Evolutionary conservation across 2,888 invertebrate species (phyloP).

Genomic region (Argynnis bischoffii): DNA sequence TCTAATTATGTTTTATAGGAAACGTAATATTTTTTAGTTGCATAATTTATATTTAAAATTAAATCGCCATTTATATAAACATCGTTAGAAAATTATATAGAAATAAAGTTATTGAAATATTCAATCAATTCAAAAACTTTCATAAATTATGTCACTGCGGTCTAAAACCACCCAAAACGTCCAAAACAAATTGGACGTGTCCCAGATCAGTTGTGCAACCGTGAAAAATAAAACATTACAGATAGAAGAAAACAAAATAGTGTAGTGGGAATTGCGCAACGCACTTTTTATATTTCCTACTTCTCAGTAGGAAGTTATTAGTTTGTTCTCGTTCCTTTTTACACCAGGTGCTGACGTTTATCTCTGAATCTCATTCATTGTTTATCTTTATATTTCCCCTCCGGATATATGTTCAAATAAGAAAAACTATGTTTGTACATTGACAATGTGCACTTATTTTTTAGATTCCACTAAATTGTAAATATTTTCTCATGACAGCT

Average conservation of each 20-base stretch:
- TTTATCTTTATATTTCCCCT: slow-evolving; percentile 20
- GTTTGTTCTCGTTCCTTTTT: slow-evolving; percentile 17
- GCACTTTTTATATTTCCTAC: slow-evolving; percentile 19
- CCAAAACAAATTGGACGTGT: slow-evolving; percentile 35
- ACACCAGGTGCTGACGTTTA: slow-evolving; percentile 19
- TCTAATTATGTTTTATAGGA: too few species aligned
- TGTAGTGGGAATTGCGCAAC: slow-evolving; percentile 16
- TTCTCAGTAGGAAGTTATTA: slow-evolving; percentile 30
- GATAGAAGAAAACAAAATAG: slow-evolving; percentile 35
- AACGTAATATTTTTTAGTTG: too few species aligned
- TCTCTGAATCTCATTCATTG: slow-evolving; percentile 27
- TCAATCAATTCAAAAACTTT: slow-evolving; percentile 4
- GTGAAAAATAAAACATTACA: slow-evolving; percentile 34
- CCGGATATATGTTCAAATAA: slow-evolving; percentile 10
- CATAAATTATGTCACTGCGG: slow-evolving; percentile 29
- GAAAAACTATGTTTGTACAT: too few species aligned
- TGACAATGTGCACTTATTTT: too few species aligned
- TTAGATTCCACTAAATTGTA: too few species aligned
- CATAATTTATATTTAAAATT: too few species aligned
- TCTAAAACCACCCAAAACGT: slow-evolving; percentile 30
- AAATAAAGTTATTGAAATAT: neutral
- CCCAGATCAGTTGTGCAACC: slow-evolving; percentile 39
- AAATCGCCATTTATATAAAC: too few species aligned
- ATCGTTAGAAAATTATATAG: neutral
- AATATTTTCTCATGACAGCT: too few species aligned